Evolutionary conservation across 1,140 invertebrate genomes (phyloP).

Genomic region (Diorhabda sublineata): DNA sequence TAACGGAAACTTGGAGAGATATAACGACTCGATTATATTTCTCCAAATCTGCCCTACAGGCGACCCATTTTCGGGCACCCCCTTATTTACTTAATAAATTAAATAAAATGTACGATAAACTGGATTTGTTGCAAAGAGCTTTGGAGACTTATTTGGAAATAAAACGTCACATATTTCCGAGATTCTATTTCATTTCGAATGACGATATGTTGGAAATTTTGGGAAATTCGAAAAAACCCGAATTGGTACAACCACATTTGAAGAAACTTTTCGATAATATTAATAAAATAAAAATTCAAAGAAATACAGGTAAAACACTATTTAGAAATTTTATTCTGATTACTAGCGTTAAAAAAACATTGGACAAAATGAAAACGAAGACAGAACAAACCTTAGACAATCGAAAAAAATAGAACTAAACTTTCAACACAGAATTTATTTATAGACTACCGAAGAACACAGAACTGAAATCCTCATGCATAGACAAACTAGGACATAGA

Average conservation of each 20-base stretch:
- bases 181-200: slow-evolving; percentile 86
- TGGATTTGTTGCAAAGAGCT: slow-evolving; percentile 67
- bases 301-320: background rate
- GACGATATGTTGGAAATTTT: slow-evolving; percentile 84
- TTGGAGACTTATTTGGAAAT: slow-evolving; percentile 80
- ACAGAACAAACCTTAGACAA: no score
- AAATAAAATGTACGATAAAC: slow-evolving; percentile 58
- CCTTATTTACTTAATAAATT: slow-evolving; percentile 60
- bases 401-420: no score
- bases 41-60: slow-evolving; percentile 54
- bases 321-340: no score
- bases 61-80: slow-evolving; percentile 53
- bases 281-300: slow-evolving; percentile 63
- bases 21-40: slow-evolving; percentile 62
- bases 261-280: slow-evolving; percentile 84
- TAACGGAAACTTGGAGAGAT: slow-evolving; percentile 68
- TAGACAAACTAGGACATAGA: no score
- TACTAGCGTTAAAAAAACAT: no score
- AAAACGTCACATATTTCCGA: slow-evolving; percentile 76
- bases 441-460: no score
- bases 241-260: slow-evolving; percentile 75
- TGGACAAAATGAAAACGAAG: no score
- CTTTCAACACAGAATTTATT: no score
- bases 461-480: no score
- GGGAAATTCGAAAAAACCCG: slow-evolving; percentile 75